A percentile compares a stretch with the other conserved stretches of the same genome.
Evolutionary conservation across 2,113 vertebrate genomes (phyloP).

Genomic region (Callionymus lyra): DNA sequence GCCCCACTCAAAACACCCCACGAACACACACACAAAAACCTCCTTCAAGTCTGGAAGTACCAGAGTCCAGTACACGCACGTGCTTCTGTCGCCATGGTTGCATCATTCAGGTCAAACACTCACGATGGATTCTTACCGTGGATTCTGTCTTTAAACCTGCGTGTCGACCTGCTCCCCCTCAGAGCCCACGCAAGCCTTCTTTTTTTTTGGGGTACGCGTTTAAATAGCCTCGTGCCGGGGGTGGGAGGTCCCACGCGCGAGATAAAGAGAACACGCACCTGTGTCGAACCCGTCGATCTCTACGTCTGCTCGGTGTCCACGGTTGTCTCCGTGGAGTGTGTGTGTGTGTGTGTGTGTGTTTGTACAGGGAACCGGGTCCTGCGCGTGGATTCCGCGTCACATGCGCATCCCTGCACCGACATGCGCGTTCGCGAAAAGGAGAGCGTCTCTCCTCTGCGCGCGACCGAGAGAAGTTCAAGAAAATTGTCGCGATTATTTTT

Average conservation of each 20-base stretch:
- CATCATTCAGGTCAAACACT: constrained; percentile 55
- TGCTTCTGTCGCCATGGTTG: constrained; percentile 28
- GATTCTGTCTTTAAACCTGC: constrained; percentile 22
- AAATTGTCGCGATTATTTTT: not conserved
- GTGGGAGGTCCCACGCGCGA: constrained; percentile 51
- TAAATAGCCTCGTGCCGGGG: constrained; percentile 54
- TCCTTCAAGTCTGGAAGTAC: constrained; percentile 3
- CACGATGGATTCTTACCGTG: constrained; percentile 47
- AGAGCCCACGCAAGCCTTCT: constrained; percentile 25
- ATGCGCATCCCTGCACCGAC: constrained; percentile 38
- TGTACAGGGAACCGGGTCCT: constrained; percentile 16
- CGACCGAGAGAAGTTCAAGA: constrained; percentile 16
- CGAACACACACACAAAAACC: constrained; percentile 1
- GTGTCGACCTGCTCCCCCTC: constrained; percentile 33
- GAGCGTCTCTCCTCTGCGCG: constrained; percentile 21
- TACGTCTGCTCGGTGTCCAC: too few relatives aligned
- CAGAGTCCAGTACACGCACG: not conserved
- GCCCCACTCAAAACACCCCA: too few relatives aligned
- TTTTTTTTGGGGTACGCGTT: too few relatives aligned
- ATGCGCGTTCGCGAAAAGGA: constrained; percentile 22
- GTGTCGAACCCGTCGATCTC: not conserved
- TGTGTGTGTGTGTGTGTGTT: not conserved
- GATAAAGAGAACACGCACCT: not conserved
- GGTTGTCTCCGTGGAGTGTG: not conserved
- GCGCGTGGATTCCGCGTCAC: constrained; percentile 35